Percentiles rank a stretch among this genome's conserved stretches.
These are phyloP conservation scores for Busseola fusca DNA, from an alignment of 2,888 invertebrate species.

Conservation along the genomic window DNA sequence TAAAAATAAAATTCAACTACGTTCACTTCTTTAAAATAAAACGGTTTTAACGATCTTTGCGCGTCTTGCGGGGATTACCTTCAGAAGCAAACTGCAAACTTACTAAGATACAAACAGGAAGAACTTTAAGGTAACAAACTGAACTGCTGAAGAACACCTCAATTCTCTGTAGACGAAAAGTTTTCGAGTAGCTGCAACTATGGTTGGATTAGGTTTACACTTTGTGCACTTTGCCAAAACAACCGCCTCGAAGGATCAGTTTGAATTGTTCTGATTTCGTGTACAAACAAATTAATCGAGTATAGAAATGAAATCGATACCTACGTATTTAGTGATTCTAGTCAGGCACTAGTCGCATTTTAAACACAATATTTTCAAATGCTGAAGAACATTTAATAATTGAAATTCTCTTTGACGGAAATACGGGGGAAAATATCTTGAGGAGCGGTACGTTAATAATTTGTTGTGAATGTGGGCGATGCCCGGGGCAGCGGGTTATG, in stretches of 20 bases:
- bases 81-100: conserved; percentile 33
- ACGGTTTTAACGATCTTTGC: conserved; percentile 31
- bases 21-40: conserved; percentile 8
- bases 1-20: conserved; percentile 25
- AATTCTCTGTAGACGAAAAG: conserved; percentile 48
- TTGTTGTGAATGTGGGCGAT: conserved; percentile 41
- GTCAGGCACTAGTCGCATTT: conserved; percentile 1
- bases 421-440: conserved; percentile 45
- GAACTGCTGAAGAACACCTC: conserved; percentile 34
- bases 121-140: conserved; percentile 45
- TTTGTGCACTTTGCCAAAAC: conserved; percentile 25
- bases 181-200: conserved; percentile 24
- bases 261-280: conserved; percentile 19
- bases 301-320: conserved; percentile 11
- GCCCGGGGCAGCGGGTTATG: conserved; percentile 40
- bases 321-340: not conserved
- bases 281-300: conserved; percentile 10
- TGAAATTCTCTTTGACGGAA: conserved; percentile 20
- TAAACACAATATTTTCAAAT: not conserved
- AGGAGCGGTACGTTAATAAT: conserved; percentile 43
- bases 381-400: conserved; percentile 9
- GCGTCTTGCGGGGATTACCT: conserved; percentile 27
- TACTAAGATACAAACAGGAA: conserved; percentile 32
- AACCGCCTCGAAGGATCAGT: conserved; percentile 26
- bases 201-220: conserved; percentile 43